phyloP scores from a whole-genome alignment of 2,113 vertebrate genomes.

The Hymenochirus boettgeri region DNA sequence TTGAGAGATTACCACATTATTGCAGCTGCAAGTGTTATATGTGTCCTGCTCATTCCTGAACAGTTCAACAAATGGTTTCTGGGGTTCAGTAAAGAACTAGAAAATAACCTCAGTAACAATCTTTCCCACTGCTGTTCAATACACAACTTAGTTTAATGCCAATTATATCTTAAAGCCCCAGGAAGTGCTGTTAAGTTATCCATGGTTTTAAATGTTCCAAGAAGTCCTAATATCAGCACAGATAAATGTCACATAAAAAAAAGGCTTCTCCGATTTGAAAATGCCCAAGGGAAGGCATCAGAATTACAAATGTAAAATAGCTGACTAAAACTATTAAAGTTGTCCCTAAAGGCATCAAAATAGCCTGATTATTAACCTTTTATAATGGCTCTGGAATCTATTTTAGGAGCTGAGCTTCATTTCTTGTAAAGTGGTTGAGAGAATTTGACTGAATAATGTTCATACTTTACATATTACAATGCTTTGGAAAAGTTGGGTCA shows the following conservation, averaged over 20 bases:
- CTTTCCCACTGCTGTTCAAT: no score
- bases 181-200: slow-evolving; percentile 53
- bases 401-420: slow-evolving; percentile 32
- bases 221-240: slow-evolving; percentile 44
- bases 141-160: slow-evolving; percentile 63
- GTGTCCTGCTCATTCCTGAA: no score
- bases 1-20: no score
- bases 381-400: slow-evolving; percentile 37
- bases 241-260: slow-evolving; percentile 45
- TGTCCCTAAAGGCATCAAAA: slow-evolving; percentile 32
- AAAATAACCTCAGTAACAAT: no score
- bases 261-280: slow-evolving; percentile 27
- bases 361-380: slow-evolving; percentile 45
- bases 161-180: slow-evolving; percentile 61
- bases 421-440: neutral
- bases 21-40: no score
- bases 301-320: slow-evolving; percentile 32
- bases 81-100: no score
- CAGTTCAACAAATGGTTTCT: no score
- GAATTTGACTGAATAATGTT: neutral
- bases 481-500: neutral
- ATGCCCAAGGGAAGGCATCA: slow-evolving; percentile 33
- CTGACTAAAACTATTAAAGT: slow-evolving; percentile 48
- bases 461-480: neutral
- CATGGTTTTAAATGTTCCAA: slow-evolving; percentile 33